These are phyloP conservation scores for Silvanus unidentatus DNA, from an alignment of 2,888 invertebrate species.

Conservation along the genomic window DNA sequence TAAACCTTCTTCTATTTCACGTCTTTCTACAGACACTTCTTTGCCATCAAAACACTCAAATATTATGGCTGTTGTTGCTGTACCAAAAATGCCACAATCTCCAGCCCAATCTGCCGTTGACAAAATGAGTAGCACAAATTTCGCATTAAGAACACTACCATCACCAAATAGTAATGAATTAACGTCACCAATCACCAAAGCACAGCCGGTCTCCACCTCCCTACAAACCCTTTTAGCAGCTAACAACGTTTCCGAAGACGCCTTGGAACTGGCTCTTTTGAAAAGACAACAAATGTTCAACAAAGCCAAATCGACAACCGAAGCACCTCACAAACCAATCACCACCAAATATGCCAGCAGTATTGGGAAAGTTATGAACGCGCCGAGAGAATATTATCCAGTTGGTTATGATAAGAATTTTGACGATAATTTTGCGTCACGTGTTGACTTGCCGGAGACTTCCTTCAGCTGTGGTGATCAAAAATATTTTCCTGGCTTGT, in stretches of 20 bases:
- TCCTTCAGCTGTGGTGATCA: constrained; percentile 82
- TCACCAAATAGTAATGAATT: constrained; percentile 27
- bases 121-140: constrained; percentile 35
- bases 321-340: constrained; percentile 45
- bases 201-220: constrained; percentile 30
- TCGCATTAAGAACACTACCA: constrained; percentile 35
- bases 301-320: constrained; percentile 38
- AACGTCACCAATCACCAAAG: constrained; percentile 18
- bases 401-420: constrained; percentile 84
- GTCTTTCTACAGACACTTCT: constrained; percentile 44
- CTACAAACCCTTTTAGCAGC: constrained; percentile 49
- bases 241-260: constrained; percentile 73
- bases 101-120: constrained; percentile 22
- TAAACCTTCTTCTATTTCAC: constrained; percentile 53
- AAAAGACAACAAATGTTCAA: constrained; percentile 60
- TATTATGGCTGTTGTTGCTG: constrained; percentile 34
- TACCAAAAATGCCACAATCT: constrained; percentile 29
- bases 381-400: constrained; percentile 82
- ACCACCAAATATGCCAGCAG: constrained; percentile 37
- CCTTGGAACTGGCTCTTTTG: constrained; percentile 68
- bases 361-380: constrained; percentile 73
- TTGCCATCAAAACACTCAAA: constrained; percentile 26
- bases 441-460: constrained; percentile 78
- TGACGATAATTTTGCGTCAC: constrained; percentile 79
- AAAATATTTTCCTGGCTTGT: constrained; percentile 84